Conservation (phyloP, 2,888 invertebrate species). For the Harpagoxenus sublaevis region DNA sequence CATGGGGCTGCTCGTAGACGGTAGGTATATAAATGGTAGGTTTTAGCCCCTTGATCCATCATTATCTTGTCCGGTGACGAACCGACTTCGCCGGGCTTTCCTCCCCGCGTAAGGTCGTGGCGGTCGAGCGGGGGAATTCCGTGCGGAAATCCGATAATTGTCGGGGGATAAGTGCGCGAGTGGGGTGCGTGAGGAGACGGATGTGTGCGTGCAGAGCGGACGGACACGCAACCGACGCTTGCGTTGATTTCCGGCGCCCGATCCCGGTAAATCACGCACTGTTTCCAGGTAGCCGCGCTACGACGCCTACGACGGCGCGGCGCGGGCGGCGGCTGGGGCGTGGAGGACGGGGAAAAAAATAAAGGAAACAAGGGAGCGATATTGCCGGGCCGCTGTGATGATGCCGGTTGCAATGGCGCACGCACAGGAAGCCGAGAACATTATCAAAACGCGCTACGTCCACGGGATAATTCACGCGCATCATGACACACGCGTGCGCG, state of each 20-base stretch:
- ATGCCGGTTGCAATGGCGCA: slow-evolving; percentile 66
- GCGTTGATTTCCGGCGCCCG: slow-evolving; percentile 49
- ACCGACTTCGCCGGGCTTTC: slow-evolving; percentile 59
- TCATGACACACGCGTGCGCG: slow-evolving; percentile 60
- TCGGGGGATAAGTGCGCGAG: slow-evolving; percentile 65
- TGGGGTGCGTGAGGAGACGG: slow-evolving; percentile 65
- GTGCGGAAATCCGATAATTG: slow-evolving; percentile 80
- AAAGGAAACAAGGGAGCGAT: slow-evolving; percentile 52
- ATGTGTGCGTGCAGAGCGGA: slow-evolving; percentile 63
- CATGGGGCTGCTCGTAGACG: slow-evolving; percentile 6
- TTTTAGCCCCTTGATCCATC: slow-evolving; percentile 71
- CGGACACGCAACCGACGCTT: slow-evolving; percentile 64
- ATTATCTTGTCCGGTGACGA: slow-evolving; percentile 64
- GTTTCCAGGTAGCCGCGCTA: slow-evolving; percentile 29
- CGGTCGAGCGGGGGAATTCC: slow-evolving; percentile 56
- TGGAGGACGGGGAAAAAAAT: slow-evolving; percentile 29
- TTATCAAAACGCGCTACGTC: slow-evolving; percentile 62
- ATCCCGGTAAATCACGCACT: slow-evolving; percentile 66
- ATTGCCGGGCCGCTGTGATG: slow-evolving; percentile 54
- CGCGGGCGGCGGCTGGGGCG: neutral
- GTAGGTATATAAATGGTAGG: slow-evolving; percentile 13
- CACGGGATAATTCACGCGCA: slow-evolving; percentile 65
- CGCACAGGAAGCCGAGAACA: slow-evolving; percentile 69
- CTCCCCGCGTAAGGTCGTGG: slow-evolving; percentile 12
- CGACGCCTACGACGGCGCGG: too few species aligned